Conservation (phyloP, 2,888 invertebrate genomes). For the Phlogophora meticulosa region DNA sequence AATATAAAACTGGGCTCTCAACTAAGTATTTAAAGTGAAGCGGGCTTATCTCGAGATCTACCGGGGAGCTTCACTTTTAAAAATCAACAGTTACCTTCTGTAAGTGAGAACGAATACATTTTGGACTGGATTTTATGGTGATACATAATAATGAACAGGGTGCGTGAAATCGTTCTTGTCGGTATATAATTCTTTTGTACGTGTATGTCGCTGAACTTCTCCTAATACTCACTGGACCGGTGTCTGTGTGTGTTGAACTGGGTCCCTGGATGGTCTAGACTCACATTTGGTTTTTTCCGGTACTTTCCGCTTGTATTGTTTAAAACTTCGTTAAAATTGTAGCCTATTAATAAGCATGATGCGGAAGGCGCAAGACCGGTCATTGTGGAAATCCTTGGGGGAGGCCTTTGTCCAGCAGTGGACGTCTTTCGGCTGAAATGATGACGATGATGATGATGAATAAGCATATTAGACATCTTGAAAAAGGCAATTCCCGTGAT, state of each 20-base stretch:
- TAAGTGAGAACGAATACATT: neutral
- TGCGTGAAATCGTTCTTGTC: neutral
- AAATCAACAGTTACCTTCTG: conserved; percentile 32
- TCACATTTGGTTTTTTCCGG: too few species aligned
- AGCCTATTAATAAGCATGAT: too few species aligned
- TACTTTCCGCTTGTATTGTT: too few species aligned
- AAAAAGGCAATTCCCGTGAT: conserved; percentile 28
- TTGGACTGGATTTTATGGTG: neutral
- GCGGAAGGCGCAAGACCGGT: too few species aligned
- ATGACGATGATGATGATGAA: too few species aligned
- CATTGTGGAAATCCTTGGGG: too few species aligned
- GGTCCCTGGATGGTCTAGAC: too few species aligned
- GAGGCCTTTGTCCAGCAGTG: too few species aligned
- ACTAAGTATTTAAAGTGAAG: conserved; percentile 28
- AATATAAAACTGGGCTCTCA: conserved; percentile 17
- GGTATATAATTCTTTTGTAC: too few species aligned
- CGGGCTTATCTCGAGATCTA: neutral
- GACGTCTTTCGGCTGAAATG: too few species aligned
- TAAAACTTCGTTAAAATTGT: neutral
- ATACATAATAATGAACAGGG: neutral
- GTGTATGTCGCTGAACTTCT: too few species aligned
- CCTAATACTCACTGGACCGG: neutral
- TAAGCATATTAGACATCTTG: neutral
- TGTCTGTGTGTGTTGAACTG: too few species aligned
- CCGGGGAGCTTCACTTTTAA: conserved; percentile 25